These are phyloP conservation scores for Aphelenchoides bicaudatus DNA, from an alignment of 2,888 invertebrate species.

Conservation along the genomic window DNA sequence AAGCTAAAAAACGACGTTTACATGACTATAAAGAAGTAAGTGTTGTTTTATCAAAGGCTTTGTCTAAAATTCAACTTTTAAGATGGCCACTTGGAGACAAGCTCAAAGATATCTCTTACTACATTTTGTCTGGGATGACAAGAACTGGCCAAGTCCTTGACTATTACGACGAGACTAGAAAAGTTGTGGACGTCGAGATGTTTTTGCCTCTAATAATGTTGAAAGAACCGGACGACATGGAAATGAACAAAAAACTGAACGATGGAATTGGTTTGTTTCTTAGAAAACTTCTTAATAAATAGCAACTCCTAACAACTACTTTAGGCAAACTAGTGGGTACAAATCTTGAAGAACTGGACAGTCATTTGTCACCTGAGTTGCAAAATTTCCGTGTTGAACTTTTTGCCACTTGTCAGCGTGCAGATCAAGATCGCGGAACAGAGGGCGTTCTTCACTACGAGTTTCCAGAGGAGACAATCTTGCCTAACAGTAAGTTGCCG, in stretches of 20 bases:
- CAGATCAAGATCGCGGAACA: slow-evolving; percentile 30
- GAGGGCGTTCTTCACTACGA: slow-evolving; percentile 50
- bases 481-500: too few relatives aligned
- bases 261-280: slow-evolving; percentile 37
- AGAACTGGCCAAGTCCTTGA: slow-evolving; percentile 25
- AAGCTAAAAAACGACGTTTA: slow-evolving; percentile 41
- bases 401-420: slow-evolving; percentile 32
- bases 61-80: slow-evolving; percentile 18
- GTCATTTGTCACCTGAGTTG: slow-evolving; percentile 43
- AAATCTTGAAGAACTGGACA: slow-evolving; percentile 43
- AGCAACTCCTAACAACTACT: not conserved
- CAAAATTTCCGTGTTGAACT: slow-evolving; percentile 38
- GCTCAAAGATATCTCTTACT: slow-evolving; percentile 32
- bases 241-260: slow-evolving; percentile 42
- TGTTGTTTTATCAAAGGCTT: slow-evolving; percentile 9
- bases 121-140: slow-evolving; percentile 33
- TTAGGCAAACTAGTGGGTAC: slow-evolving; percentile 33
- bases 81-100: slow-evolving; percentile 30
- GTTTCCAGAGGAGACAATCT: slow-evolving; percentile 52
- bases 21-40: slow-evolving; percentile 15
- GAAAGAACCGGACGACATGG: slow-evolving; percentile 36
- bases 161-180: slow-evolving; percentile 36
- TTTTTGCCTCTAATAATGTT: slow-evolving; percentile 34
- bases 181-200: slow-evolving; percentile 28
- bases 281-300: not conserved